Evolutionary conservation across 1,140 invertebrate species (phyloP), one percentile per base, ranked within the genome.

Genomic region (Liolophura sinensis): DNA sequence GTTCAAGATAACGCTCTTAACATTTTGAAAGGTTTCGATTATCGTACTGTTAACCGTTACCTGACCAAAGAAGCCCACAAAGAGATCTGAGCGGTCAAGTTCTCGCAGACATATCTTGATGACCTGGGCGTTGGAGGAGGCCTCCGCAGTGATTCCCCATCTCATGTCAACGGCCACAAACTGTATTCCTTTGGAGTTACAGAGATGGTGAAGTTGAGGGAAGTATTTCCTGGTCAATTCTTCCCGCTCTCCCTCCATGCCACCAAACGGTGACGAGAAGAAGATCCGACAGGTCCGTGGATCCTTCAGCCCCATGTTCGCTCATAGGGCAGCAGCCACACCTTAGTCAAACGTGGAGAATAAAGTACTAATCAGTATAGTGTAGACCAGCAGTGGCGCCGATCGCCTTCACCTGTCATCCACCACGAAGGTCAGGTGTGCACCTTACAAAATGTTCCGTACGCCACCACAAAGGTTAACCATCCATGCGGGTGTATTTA

Each of bases 41-140:
- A n/a, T n/a, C n/a, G n/a, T n/a, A n/a, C n/a, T n/a, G n/a, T n/a
- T n/a, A 20, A 52, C 14, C 25, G 11, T 24, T 52, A 81, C 80
- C 78, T 82, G 80, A 59, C 80, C 80, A 77, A 79, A 82, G 51
- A 81, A 82, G 54, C 80, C 80, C 52, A 80, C 72, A 71, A 82
- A 80, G 49, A 81, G 72, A 64, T 82, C 80, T 24, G 79, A 82
- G 65, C 80, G 69, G 62, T 80, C 79, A 18, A 81, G 60, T 64
- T 82, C 80, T 47, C 73, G 50, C 11, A 82, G 65, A 69, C 80
- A 82, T 18, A 81, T 80, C 54, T 74, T 78, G 31, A 82, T 77
- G n/a, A 78, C 77, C 63, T 80, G 78, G n/a, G 75, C 75, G 57
- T 72, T 79, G 20, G 77, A 72, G 12, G 78, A 74, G 15, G 78